Evolutionary conservation across 2,113 vertebrate species (phyloP), one percentile per base, ranked within the genome.

Genomic region (Proteles cristata): DNA sequence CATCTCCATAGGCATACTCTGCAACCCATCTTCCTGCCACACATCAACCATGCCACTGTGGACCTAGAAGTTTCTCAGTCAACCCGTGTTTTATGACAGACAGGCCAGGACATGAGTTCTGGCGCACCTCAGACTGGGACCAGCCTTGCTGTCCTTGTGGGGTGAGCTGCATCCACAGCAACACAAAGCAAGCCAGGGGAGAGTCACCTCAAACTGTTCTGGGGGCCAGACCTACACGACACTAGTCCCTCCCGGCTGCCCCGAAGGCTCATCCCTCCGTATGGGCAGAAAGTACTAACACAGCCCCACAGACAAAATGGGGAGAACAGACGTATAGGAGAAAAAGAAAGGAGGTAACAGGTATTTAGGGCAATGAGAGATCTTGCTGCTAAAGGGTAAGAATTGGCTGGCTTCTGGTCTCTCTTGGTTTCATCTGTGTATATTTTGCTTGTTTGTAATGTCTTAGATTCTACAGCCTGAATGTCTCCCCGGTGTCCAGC

Each of bases 61-160:
- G n/a, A 89, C 65, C 58, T 92, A 90, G 55, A 96, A 55, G 21
- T 87, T 90, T 85, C 81, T 93, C 21, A 86, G 65, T 76, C 43
- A 87, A 77, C 25, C 43, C n/a, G 71, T 66, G 63, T 83, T 79
- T 93, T 91, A 48, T 93, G 86, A 83, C 31, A 91, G 33, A 53
- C 10, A 31, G 53, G 68, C 17, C 48, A 77, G 63, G 33, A 55
- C 80, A 88, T 95, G 65, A 45, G 16, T 93, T 88, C 61, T 83
- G 48, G 21, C 5, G 89, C 55, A 74, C 15, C 11, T 85, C 3
- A 92, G 17, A 28, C 11, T 89, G 8, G 28, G 85, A 92, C 28
- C 53, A 82, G 28, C 33, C 23, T 84, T 28, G 33, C 35, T 86
- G 21, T 76, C 33, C 6, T 80, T 1, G 0, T 26, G 9, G 25